These are phyloP conservation scores for Imbricaverruca yamaguchii DNA, from an alignment of 2,888 invertebrate genomes.

Conservation along the genomic window DNA sequence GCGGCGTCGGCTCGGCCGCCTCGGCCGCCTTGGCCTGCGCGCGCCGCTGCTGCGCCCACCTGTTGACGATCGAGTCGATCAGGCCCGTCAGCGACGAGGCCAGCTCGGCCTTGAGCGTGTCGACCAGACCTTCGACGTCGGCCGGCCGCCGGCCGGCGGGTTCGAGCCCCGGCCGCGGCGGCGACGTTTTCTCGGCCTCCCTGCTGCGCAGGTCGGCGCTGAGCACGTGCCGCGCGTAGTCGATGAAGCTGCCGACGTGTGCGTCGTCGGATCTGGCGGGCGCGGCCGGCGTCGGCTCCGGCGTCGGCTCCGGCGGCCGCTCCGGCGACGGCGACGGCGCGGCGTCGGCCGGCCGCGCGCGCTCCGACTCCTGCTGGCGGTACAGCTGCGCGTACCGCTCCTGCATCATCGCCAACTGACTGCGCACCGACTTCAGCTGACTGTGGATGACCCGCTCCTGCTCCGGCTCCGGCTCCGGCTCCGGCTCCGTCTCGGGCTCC, in stretches of 20 bases:
- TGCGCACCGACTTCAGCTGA: conserved; percentile 67
- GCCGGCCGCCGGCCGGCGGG: conserved; percentile 39
- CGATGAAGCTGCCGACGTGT: conserved; percentile 38
- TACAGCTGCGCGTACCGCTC: conserved; percentile 81
- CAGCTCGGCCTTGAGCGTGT: conserved; percentile 82
- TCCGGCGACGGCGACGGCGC: not conserved
- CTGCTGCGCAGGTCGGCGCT: not conserved
- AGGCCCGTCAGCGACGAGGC: conserved; percentile 71
- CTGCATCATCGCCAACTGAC: conserved; percentile 83
- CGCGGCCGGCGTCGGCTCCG: conserved; percentile 51
- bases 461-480: conserved; percentile 45
- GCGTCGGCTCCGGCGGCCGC: conserved; percentile 42
- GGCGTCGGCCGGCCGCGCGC: too few relatives aligned
- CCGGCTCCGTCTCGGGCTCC: conserved; percentile 34
- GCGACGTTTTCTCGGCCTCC: conserved; percentile 14
- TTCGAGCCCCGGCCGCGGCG: not conserved
- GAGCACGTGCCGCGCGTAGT: conserved; percentile 32
- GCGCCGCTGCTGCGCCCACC: conserved; percentile 65
- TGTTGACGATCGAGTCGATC: conserved; percentile 71
- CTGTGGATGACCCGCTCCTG: conserved; percentile 42
- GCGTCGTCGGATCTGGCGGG: conserved; percentile 44
- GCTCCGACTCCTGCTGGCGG: conserved; percentile 38
- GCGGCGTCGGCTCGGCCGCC: not conserved
- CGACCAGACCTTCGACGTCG: conserved; percentile 82
- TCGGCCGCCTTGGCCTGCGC: conserved; percentile 13